Evolutionary conservation across 1,140 invertebrate species (phyloP), one percentile per base, ranked within the genome.

Genomic region (Hyposmocoma kahamanoa): DNA sequence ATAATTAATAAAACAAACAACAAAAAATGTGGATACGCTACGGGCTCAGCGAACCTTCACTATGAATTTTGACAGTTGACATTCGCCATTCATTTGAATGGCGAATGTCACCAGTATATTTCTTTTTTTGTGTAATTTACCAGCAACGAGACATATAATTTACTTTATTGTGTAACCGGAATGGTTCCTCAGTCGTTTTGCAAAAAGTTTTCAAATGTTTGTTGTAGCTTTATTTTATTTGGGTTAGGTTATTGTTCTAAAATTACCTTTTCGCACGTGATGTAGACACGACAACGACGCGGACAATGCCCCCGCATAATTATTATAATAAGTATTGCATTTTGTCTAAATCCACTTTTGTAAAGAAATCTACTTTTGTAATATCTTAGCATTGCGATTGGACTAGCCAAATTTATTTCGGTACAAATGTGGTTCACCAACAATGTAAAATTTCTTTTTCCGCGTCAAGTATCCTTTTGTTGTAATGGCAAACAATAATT

Each of bases 51-150:
- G 10, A 15, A 36, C 15, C 32, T n/a, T 36, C 32, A 36, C 32
- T 36, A 36, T n/a, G n/a, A 36, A 36, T 36, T 36, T 36, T 36
- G 32, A 36, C 32, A 36, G 8, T 36, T 36, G 32, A 36, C 32
- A 17, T 5, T 36, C 15, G 32, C 8, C 9, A 13, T 36, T 36
- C 10, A 36, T n/a, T n/a, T n/a, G n/a, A n/a, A n/a, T n/a, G n/a
- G n/a, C n/a, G n/a, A n/a, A n/a, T n/a, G n/a, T n/a, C n/a, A n/a
- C n/a, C n/a, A n/a, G n/a, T n/a, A n/a, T 2, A 17, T 17, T 36
- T 15, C 6, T 17, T 17, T 36, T 36, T 36, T 15, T 10, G 10
- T 34, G 4, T 34, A n/a, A n/a, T 34, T 9, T 13, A 34, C 4
- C n/a, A 3, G 30, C 3, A 36, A 36, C n/a, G 28, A 36, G 15